These are phyloP conservation scores for Villa cingulata DNA, from an alignment of 2,888 invertebrate species.

Conservation along the genomic window DNA sequence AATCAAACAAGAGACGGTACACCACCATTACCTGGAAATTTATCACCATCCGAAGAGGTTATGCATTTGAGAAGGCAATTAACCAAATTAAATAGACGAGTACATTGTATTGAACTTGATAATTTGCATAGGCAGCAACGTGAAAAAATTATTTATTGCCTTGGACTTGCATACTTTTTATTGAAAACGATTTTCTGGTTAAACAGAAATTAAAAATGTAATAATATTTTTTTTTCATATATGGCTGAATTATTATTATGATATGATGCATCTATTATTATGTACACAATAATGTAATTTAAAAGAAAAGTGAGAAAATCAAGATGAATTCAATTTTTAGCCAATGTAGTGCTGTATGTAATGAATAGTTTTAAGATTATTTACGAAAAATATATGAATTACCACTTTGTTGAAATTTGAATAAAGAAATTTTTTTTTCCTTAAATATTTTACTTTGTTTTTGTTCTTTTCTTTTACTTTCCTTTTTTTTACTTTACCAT, in stretches of 20 bases:
- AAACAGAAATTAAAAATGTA: slow-evolving; percentile 39
- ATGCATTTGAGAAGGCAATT: slow-evolving; percentile 73
- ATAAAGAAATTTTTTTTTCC: not conserved
- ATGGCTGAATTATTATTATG: too few species aligned
- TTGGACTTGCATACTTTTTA: slow-evolving; percentile 73
- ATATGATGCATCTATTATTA: too few species aligned
- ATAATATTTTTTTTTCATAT: not conserved
- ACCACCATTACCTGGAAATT: slow-evolving; percentile 51
- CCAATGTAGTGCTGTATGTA: not conserved
- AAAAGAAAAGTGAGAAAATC: not conserved
- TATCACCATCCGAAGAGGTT: slow-evolving; percentile 63
- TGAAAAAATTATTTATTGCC: slow-evolving; percentile 71
- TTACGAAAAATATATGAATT: not conserved
- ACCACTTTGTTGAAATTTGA: not conserved
- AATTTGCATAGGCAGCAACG: slow-evolving; percentile 70
- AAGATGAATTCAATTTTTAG: not conserved
- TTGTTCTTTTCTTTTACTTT: not conserved
- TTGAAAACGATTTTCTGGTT: slow-evolving; percentile 78
- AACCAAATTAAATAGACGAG: slow-evolving; percentile 72
- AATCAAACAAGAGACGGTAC: slow-evolving; percentile 50
- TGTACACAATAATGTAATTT: not conserved
- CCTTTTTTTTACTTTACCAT: too few species aligned
- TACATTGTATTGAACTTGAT: slow-evolving; percentile 77
- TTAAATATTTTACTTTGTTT: not conserved
- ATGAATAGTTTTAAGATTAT: not conserved